Evolutionary conservation across 2,113 vertebrate species (phyloP), one percentile per base, ranked within the genome.

Genomic region (Ammodytes dubius): DNA sequence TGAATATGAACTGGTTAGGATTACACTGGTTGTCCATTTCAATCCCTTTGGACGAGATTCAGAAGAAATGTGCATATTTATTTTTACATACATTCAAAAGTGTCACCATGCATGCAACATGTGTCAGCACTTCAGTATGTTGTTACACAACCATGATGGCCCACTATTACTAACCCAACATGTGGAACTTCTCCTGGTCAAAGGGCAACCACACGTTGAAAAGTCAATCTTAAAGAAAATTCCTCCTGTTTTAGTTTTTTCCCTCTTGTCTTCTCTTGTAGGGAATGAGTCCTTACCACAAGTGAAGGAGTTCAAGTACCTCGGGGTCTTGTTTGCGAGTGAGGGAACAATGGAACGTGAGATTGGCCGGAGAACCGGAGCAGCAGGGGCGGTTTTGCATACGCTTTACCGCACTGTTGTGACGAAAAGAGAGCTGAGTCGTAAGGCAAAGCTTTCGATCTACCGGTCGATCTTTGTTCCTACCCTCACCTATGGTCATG

Each of bases 151-250:
- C 43, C 9, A 27, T 39, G 45, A 11, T 13, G 3, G 77, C 68
- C n/a, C 64, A 56, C 27, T 4, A 69, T 80, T 68, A 79, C 13
- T 65, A 64, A 72, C 35, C 46, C 37, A 39, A 70, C 8, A 37
- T 27, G 7, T 45, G 13, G 1, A 58, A 60, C 9, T 35, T 5
- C 6, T 14, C 3, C 19, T 37, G 66, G 53, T 75, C 46, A 78
- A 73, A 76, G 72, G 63, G 58, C 42, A 47, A 65, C 63, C 50
- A 53, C 9, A 13, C 5, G 4, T 63, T n/a, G 10, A 71, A 64
- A 27, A 5, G n/a, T 42, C 42, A 61, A 2, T 49, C 53, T 63
- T 4, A 42, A 27, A 27, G 8, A 43, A 40, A 19, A 4, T 43
- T 64, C 27, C 12, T 27, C 11, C 45, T 52, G 35, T 37, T 52